A percentile compares a stretch with the other conserved stretches of the same genome.
phyloP scores from a whole-genome alignment of 2,113 vertebrate species.

The Hystrix brachyura region DNA sequence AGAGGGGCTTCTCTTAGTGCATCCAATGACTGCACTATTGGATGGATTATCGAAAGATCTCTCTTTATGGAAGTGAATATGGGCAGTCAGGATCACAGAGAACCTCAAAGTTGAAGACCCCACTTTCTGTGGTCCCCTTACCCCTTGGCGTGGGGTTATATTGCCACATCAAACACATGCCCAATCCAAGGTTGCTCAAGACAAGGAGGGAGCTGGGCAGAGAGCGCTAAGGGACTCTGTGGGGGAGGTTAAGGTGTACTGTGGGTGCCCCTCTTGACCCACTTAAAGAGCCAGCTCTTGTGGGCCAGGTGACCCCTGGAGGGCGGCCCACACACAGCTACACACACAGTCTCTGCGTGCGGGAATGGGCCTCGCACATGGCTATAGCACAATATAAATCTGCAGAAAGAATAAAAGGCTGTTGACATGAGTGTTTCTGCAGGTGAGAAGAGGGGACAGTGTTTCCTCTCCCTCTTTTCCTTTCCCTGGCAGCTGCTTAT shows the following conservation, averaged over 20 bases:
- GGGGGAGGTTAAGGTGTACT: neutral
- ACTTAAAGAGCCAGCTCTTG: neutral
- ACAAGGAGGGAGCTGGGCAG: neutral
- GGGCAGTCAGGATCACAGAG: neutral
- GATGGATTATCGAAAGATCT: neutral
- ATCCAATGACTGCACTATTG: neutral
- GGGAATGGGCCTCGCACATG: neutral
- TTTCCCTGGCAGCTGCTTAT: neutral
- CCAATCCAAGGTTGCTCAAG: neutral
- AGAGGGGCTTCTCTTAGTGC: neutral
- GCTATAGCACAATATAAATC: too few relatives aligned
- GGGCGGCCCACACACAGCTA: too few relatives aligned
- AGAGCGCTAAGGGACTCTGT: neutral
- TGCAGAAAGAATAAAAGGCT: neutral
- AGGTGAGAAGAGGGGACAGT: neutral
- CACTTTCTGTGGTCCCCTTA: neutral
- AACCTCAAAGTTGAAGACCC: neutral
- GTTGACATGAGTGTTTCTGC: neutral
- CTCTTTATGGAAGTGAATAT: neutral
- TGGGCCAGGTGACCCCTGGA: neutral
- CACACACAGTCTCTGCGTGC: neutral
- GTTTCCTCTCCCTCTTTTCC: neutral
- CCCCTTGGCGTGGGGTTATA: neutral
- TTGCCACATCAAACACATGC: rapidly evolving
- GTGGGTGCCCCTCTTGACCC: too few relatives aligned